Percentiles rank a stretch among this genome's conserved stretches.
Evolutionary conservation across 2,113 vertebrate genomes (phyloP).

Genomic region (Salvelinus namaycush): DNA sequence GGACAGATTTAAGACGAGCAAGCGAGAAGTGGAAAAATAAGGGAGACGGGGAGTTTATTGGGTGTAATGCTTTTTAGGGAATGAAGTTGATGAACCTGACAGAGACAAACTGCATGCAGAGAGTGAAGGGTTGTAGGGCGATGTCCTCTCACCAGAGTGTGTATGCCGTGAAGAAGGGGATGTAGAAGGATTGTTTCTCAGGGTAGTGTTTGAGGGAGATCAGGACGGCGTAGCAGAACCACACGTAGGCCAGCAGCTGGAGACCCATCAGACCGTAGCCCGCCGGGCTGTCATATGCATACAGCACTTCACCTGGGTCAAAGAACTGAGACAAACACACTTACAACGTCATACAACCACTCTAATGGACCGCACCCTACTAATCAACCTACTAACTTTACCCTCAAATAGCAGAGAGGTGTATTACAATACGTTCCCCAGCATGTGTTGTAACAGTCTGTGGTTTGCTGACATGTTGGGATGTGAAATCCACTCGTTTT

Average conservation of each 20-base stretch:
- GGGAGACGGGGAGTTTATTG: too few species aligned
- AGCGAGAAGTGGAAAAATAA: too few species aligned
- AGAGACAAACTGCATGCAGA: neutral
- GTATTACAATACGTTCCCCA: too few species aligned
- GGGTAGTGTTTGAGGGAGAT: conserved; percentile 88
- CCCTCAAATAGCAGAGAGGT: too few species aligned
- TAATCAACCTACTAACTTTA: too few species aligned
- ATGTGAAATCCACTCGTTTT: neutral
- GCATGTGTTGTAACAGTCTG: neutral
- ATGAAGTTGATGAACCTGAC: neutral
- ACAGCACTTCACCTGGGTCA: conserved; percentile 90
- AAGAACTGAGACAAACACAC: conserved; percentile 79
- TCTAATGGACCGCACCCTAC: too few species aligned
- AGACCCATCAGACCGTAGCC: conserved; percentile 88
- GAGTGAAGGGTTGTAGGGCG: neutral
- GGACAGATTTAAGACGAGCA: neutral
- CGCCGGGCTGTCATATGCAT: conserved; percentile 88
- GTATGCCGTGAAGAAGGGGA: conserved; percentile 91
- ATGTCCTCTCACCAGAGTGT: conserved; percentile 84
- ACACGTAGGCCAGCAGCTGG: conserved; percentile 89
- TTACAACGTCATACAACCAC: too few species aligned
- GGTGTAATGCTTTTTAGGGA: neutral
- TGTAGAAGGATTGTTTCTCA: conserved; percentile 89
- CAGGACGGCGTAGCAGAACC: conserved; percentile 91
- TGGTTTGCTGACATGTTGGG: conserved; percentile 29